Conservation (phyloP, 2,888 invertebrate genomes). For the Exephanes ischioxanthus region DNA sequence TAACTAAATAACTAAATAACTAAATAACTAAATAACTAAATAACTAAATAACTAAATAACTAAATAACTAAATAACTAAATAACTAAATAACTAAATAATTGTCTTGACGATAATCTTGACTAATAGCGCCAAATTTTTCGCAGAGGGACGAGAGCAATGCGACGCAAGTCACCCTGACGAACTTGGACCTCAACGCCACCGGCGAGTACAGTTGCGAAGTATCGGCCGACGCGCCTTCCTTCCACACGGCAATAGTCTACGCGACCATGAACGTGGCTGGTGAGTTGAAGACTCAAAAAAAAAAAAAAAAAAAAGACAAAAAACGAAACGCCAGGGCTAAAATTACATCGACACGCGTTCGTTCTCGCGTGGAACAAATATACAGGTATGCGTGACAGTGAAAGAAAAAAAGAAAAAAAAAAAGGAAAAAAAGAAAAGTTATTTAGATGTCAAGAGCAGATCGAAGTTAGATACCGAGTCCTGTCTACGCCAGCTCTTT, state of each 20-base stretch:
- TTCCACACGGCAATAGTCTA: constrained; percentile 82
- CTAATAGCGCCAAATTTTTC: constrained; percentile 11
- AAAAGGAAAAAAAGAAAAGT: constrained; percentile 20
- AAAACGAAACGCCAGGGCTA: constrained; percentile 1
- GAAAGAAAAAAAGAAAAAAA: neutral
- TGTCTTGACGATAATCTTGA: too few species aligned
- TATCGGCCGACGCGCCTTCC: constrained; percentile 83
- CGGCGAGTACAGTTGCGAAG: constrained; percentile 82
- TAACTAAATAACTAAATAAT: too few species aligned
- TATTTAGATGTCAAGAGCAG: constrained; percentile 42
- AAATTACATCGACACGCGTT: neutral
- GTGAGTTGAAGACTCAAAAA: constrained; percentile 73
- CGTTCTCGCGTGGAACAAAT: constrained; percentile 5
- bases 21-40: too few species aligned
- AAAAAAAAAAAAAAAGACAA: neutral
- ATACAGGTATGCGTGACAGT: constrained; percentile 22
- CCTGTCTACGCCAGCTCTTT: neutral
- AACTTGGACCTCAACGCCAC: constrained; percentile 81
- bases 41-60: too few species aligned
- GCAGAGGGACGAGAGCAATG: constrained; percentile 82
- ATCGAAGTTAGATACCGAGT: constrained; percentile 13
- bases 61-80: too few species aligned
- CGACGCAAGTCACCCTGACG: constrained; percentile 80
- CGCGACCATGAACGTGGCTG: constrained; percentile 81
- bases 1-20: too few species aligned